A percentile compares a stretch with the other conserved stretches of the same genome.
These are phyloP conservation scores for Syngnathus acus DNA, from an alignment of 2,797 vertebrate species.

Conservation along the genomic window DNA sequence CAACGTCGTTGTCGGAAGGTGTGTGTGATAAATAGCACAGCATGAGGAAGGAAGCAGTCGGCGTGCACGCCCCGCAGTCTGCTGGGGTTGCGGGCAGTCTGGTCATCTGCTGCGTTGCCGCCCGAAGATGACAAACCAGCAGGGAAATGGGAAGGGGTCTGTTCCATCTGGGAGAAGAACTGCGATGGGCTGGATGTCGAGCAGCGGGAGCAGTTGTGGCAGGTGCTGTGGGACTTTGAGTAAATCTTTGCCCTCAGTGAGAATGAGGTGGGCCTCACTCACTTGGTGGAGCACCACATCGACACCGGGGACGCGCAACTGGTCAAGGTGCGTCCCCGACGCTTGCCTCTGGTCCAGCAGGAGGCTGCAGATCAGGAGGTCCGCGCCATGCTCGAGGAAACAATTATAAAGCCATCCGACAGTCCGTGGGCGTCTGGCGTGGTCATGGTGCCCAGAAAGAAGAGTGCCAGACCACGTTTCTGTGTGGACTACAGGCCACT, in stretches of 20 bases:
- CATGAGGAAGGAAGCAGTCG: too few relatives aligned
- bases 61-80: too few relatives aligned
- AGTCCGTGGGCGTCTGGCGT: neutral
- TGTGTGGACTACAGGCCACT: neutral
- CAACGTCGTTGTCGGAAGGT: too few relatives aligned
- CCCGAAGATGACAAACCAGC: too few relatives aligned
- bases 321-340: neutral
- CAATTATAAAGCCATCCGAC: neutral
- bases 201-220: neutral
- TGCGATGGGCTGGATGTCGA: neutral
- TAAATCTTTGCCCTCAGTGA: too few relatives aligned
- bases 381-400: neutral
- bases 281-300: neutral
- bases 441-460: neutral
- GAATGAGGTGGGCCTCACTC: neutral
- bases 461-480: neutral
- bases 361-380: neutral
- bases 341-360: neutral
- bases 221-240: too few relatives aligned
- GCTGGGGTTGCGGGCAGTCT: too few relatives aligned
- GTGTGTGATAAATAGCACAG: too few relatives aligned
- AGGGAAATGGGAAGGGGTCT: neutral
- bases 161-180: neutral
- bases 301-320: neutral
- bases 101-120: too few relatives aligned